Evolutionary conservation across 1,140 invertebrate genomes (phyloP), one percentile per base, ranked within the genome.

Genomic region (Diabrotica undecimpunctata): DNA sequence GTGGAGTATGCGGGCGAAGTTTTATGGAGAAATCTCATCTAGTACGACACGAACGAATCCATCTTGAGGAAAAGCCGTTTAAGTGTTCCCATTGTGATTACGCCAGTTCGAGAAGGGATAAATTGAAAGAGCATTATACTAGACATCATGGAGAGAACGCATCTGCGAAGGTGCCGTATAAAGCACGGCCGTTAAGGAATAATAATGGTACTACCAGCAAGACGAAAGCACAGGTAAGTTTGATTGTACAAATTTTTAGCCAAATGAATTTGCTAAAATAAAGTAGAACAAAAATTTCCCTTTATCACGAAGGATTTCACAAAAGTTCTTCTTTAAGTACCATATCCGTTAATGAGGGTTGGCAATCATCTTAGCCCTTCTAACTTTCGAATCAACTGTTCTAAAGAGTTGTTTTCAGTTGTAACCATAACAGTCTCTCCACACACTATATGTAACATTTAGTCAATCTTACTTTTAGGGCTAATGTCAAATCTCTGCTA

Each of bases 1-100:
- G 88, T 74, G 74, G 78, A 41, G 80, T 82, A 11, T 90, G 88
- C 76, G 83, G 85, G 5, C 81, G 86, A 57, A 82, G 82, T 8
- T 90, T 90, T 69, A 83, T 88, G 68, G 88, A 89, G 72, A 87
- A 86, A 67, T 86, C 84, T 39, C 88, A 90, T 77, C 75, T 90
- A 13, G 83, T 82, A 13, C 76, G 81, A 11, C 88, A 90, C 74
- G 84, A 88, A 71, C 76, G 84, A 39, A 87, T 88, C 56, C 88
- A 90, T 77, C 76, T 86, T 5, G 81, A 83, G 64, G 85, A 85
- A 53, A 83, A 85, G 70, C 83, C 84, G 5, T 85, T 83, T 69
- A 83, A 83, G 70, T 83, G 81, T 83, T 74, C 85, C 64, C 79
- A 84, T 63, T 90, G 88, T 78, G 85, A 87, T 66, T 90, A 89